A percentile compares a stretch with the other conserved stretches of the same genome.
Evolutionary conservation across 2,797 vertebrate genomes (phyloP).

Genomic region (Pteropus rufus): DNA sequence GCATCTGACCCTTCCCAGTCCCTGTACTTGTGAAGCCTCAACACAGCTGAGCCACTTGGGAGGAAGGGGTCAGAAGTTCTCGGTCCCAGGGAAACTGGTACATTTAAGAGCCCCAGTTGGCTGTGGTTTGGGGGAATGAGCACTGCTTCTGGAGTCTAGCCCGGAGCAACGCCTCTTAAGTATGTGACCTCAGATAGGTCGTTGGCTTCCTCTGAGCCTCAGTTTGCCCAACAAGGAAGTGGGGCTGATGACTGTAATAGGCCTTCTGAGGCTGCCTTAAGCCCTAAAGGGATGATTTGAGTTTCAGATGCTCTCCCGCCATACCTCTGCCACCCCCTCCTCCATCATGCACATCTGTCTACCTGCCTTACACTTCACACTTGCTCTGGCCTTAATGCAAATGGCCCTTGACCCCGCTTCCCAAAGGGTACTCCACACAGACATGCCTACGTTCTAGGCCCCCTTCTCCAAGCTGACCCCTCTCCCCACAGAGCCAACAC

Average conservation of each 20-base stretch:
- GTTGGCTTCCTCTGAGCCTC: background rate
- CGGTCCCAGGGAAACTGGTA: background rate
- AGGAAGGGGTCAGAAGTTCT: background rate
- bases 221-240: background rate
- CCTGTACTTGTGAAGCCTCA: background rate
- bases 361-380: background rate
- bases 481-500: background rate
- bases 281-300: background rate
- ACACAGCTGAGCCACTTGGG: accelerated
- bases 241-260: background rate
- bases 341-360: background rate
- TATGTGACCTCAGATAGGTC: background rate
- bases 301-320: background rate
- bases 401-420: background rate
- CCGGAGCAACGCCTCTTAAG: background rate
- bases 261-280: background rate
- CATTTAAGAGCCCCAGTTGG: background rate
- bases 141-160: background rate
- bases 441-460: background rate
- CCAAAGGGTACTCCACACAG: background rate
- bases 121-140: background rate
- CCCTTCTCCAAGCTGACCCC: background rate
- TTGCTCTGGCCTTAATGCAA: background rate
- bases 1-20: background rate
- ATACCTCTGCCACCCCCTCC: background rate